Evolutionary conservation across 2,113 vertebrate genomes (phyloP).

Genomic region (Calyptomena viridis): DNA sequence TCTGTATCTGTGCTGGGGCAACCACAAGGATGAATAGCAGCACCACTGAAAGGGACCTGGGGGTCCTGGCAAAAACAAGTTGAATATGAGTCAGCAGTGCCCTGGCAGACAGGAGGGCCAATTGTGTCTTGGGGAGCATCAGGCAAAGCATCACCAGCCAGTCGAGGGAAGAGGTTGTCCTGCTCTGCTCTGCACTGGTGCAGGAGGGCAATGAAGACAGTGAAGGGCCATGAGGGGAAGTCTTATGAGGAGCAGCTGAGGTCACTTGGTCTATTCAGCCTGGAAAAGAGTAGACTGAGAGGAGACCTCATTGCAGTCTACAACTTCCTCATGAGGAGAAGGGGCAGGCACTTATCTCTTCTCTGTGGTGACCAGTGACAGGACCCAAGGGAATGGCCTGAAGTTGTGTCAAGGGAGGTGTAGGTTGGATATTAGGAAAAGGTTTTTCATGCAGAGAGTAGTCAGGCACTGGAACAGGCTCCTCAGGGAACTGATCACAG

Average conservation of each 20-base stretch:
- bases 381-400: background rate
- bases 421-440: background rate
- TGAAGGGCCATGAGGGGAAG: background rate
- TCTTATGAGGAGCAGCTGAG: rapidly evolving
- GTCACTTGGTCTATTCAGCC: background rate
- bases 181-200: rapidly evolving
- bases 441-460: background rate
- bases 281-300: background rate
- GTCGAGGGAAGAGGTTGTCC: background rate
- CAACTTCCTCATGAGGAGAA: background rate
- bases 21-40: background rate
- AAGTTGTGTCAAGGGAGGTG: background rate
- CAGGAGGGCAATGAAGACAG: rapidly evolving
- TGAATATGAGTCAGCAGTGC: background rate
- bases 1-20: background rate
- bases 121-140: rapidly evolving
- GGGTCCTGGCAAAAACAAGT: rapidly evolving
- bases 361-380: background rate
- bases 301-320: background rate
- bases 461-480: background rate
- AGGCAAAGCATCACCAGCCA: rapidly evolving
- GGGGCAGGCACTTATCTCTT: background rate
- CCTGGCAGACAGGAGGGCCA: background rate
- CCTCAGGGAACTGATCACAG: background rate
- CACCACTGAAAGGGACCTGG: background rate